These are phyloP conservation scores for Picus viridis DNA, from an alignment of 2,797 vertebrate species.

Conservation along the genomic window DNA sequence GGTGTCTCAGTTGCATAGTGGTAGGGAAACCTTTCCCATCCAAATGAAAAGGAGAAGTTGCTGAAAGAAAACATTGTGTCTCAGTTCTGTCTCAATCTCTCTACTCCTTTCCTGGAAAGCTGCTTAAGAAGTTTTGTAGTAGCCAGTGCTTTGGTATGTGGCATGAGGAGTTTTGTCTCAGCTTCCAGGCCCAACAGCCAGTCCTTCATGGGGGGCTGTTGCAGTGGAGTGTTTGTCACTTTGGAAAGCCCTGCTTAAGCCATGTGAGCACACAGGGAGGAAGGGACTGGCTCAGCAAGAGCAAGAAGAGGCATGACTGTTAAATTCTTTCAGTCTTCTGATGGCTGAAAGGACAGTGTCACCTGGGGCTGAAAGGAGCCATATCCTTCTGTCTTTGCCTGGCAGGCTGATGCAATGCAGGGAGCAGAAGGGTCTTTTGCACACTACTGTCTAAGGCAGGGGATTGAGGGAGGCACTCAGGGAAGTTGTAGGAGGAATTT, in stretches of 20 bases:
- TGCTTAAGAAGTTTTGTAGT: not conserved
- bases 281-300: not conserved
- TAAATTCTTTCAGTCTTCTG: not conserved
- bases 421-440: constrained; percentile 16
- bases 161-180: not conserved
- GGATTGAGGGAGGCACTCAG: constrained; percentile 33
- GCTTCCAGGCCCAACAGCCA: not conserved
- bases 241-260: not conserved
- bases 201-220: not conserved
- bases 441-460: constrained; percentile 19
- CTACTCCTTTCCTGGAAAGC: not conserved
- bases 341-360: not conserved
- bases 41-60: constrained; percentile 9
- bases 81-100: not conserved
- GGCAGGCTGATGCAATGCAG: not conserved
- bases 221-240: not conserved
- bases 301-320: not conserved
- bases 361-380: constrained; percentile 16
- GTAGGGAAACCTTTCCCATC: not conserved
- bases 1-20: not conserved
- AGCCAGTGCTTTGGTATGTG: not conserved
- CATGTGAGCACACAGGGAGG: not conserved
- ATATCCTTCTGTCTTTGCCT: not conserved
- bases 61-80: constrained; percentile 2
- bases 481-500: constrained; percentile 51